These are phyloP conservation scores for Brenthis daphne DNA, from an alignment of 2,888 invertebrate species.

Conservation along the genomic window DNA sequence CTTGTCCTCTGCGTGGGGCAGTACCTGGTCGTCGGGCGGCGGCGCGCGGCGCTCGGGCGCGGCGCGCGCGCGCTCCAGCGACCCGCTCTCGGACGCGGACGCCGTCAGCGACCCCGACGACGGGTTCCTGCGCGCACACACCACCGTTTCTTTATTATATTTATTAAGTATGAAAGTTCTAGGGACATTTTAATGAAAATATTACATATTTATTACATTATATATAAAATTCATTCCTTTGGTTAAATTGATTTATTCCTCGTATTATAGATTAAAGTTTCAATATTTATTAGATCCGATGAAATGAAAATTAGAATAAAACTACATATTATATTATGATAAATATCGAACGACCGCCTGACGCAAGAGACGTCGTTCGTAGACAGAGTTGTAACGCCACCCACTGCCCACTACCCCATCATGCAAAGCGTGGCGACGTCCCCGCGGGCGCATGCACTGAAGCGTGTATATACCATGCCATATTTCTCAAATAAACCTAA, in stretches of 20 bases:
- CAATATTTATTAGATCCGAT: neutral
- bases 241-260: no score
- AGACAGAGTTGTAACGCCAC: no score
- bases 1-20: no score
- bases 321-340: neutral
- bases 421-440: slow-evolving; percentile 5
- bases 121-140: slow-evolving; percentile 85
- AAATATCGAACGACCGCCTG: neutral
- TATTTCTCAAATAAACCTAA: neutral
- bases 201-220: no score
- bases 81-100: slow-evolving; percentile 93
- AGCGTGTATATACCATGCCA: slow-evolving; percentile 3
- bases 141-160: neutral
- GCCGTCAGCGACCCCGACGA: slow-evolving; percentile 91
- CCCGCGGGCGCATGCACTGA: neutral
- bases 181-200: neutral
- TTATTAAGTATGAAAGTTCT: neutral
- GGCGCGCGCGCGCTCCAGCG: slow-evolving; percentile 91
- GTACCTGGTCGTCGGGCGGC: slow-evolving; percentile 58
- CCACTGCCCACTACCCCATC: neutral
- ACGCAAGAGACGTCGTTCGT: no score
- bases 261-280: neutral
- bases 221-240: no score
- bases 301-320: slow-evolving; percentile 7
- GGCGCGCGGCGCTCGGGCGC: slow-evolving; percentile 86